Base-by-base conservation (phyloP, 1,140 invertebrate species). In the Ptiloglossa arizonensis region DNA sequence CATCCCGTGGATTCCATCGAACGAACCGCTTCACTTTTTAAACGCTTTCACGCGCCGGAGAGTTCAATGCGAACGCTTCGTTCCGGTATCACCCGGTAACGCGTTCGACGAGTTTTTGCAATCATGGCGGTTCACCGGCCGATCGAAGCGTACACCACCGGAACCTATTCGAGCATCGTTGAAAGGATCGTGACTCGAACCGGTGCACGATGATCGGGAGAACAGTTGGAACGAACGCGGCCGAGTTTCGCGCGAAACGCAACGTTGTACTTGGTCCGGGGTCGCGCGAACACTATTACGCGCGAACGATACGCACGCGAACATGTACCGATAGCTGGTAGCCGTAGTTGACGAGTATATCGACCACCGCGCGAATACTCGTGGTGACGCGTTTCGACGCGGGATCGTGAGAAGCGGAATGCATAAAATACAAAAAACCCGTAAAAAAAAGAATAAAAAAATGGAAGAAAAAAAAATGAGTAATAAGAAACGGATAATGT, bases 321-420 rank as follows among this genome's bases (percentile, higher is more conserved):
- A 22, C 78, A 79, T 64, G 72, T 83, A 84, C 50, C 66, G 54
- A 83, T 84, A 84, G 76, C 46, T 83, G 70, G 72, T 85, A 85
- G 83, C 41, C 57, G 69, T 85, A 83, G 72, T 64, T 73, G 78
- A 82, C 59, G 27, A 76, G 35, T 71, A 80, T 81, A n/a, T n/a
- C n/a, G n/a, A n/a, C 81, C 69, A 81, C 54, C 81, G 80, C 46
- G 66, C 67, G 79, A 73, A 41, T 57, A 52, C 68, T 76, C 29
- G 82, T 44, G 38, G 67, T 71, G 71, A 56, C 5, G 29, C 38
- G 60, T 72, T 84, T 73, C 52, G 78, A 73, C 80, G 80, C 72
- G 66, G 75, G 56, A 68, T 38, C 62, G 75, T 46, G 35, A 67
- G 46, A 62, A 75, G n/a, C n/a, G n/a, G n/a, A n/a, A n/a, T n/a